Evolutionary conservation across 2,888 invertebrate species (phyloP).

Genomic region (Brenthis hecate): DNA sequence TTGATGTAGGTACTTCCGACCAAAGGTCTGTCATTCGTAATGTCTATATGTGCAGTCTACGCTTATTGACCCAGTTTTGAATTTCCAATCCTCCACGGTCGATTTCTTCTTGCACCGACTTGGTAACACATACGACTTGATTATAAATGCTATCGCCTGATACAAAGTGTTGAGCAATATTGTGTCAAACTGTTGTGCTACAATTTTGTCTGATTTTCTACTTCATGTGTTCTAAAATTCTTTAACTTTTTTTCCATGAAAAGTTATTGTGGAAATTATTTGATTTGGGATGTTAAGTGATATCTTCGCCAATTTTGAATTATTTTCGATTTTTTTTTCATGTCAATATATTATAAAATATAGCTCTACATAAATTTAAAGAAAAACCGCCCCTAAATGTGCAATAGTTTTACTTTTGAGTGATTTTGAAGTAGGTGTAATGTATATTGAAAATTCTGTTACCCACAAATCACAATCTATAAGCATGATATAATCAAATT

Average conservation of each 20-base stretch:
- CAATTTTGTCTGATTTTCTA: neutral
- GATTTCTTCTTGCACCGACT: slow-evolving; percentile 32
- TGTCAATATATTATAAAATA: too few relatives aligned
- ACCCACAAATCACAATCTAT: too few relatives aligned
- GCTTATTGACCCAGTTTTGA: slow-evolving; percentile 38
- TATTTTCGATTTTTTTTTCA: too few relatives aligned
- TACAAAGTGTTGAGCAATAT: slow-evolving; percentile 22
- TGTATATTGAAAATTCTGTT: too few relatives aligned
- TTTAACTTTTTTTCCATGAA: neutral
- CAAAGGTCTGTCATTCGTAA: slow-evolving; percentile 18
- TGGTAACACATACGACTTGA: slow-evolving; percentile 17
- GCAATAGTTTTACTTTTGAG: too few relatives aligned
- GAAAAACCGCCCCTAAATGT: too few relatives aligned
- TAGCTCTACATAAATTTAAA: too few relatives aligned
- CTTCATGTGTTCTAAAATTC: neutral
- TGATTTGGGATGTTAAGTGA: neutral
- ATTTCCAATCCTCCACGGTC: slow-evolving; percentile 35
- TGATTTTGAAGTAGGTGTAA: too few relatives aligned
- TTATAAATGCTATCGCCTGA: slow-evolving; percentile 22
- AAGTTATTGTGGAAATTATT: neutral
- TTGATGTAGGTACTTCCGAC: slow-evolving; percentile 6
- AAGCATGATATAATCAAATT: too few relatives aligned
- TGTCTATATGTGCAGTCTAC: slow-evolving; percentile 31
- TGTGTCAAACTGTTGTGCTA: slow-evolving; percentile 5
- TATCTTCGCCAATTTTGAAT: too few relatives aligned